phyloP scores from a whole-genome alignment of 2,113 vertebrate species.

The Ophthalmolycus amberensis region DNA sequence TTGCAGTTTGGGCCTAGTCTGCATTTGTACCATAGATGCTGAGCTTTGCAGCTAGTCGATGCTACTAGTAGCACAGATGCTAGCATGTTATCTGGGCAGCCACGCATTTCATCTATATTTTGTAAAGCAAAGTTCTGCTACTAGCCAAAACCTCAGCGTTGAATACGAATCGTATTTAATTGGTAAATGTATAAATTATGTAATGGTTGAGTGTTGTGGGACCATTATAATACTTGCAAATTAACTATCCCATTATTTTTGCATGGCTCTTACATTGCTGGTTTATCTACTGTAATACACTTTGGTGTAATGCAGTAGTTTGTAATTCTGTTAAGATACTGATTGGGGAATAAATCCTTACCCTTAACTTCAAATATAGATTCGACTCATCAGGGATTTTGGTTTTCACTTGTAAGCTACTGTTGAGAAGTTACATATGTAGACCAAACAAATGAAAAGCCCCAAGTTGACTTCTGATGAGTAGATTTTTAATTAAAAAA shows the following conservation, averaged over 20 bases:
- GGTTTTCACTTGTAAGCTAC: neutral
- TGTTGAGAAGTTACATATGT: constrained; percentile 6
- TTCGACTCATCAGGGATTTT: neutral
- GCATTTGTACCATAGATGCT: constrained; percentile 54
- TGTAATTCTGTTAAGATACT: neutral
- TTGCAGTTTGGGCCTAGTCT: constrained; percentile 62
- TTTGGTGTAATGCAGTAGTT: constrained; percentile 1
- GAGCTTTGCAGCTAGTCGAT: constrained; percentile 56
- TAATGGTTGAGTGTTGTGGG: neutral
- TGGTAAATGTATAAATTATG: neutral
- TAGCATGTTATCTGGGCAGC: constrained; percentile 62
- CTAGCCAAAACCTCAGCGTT: neutral
- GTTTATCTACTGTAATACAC: constrained; percentile 25
- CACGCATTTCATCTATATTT: constrained; percentile 60
- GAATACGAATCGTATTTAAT: neutral
- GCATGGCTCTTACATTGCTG: constrained; percentile 18
- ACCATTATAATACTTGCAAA: constrained; percentile 43
- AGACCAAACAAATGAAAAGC: neutral
- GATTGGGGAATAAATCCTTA: neutral
- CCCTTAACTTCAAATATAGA: neutral
- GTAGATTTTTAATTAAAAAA: constrained; percentile 1
- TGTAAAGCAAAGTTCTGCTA: constrained; percentile 24
- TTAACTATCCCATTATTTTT: constrained; percentile 43
- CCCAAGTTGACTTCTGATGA: neutral
- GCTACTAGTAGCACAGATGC: constrained; percentile 63